Percentiles rank a stretch among this genome's conserved stretches.
phyloP scores from a whole-genome alignment of 2,797 vertebrate genomes.

The Macroramphosus scolopax region DNA sequence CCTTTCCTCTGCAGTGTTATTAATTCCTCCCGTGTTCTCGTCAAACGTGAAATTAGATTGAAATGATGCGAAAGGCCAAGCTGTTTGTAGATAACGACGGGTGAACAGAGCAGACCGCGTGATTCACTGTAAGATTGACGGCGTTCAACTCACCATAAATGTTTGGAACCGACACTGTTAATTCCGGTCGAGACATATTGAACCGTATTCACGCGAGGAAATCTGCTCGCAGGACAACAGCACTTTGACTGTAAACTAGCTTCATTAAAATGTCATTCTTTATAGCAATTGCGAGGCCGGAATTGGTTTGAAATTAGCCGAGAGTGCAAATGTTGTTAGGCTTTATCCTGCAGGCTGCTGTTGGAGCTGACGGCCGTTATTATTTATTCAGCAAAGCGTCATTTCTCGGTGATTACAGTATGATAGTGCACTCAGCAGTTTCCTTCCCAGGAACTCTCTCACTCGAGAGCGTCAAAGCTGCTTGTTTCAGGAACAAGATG shows the following conservation, averaged over 20 bases:
- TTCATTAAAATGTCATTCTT: constrained; percentile 42
- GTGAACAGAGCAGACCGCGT: constrained; percentile 27
- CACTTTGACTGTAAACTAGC: constrained; percentile 26
- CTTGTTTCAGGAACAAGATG: constrained; percentile 28
- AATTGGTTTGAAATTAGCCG: constrained; percentile 31
- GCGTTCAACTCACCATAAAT: constrained; percentile 16
- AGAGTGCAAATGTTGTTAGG: constrained; percentile 30
- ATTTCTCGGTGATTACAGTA: constrained; percentile 36
- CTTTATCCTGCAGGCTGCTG: constrained; percentile 28
- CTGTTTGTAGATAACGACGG: constrained; percentile 29
- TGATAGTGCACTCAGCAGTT: constrained; percentile 20
- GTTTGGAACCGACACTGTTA: constrained; percentile 9
- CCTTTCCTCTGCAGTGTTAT: constrained; percentile 32
- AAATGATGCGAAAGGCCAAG: constrained; percentile 30
- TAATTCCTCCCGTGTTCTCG: constrained; percentile 33
- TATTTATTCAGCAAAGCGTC: constrained; percentile 33
- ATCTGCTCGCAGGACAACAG: constrained; percentile 19
- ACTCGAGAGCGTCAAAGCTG: too few species aligned
- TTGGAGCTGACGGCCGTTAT: constrained; percentile 43
- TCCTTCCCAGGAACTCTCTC: too few species aligned
- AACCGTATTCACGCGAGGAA: constrained; percentile 18
- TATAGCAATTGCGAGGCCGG: constrained; percentile 11
- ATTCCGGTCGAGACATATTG: constrained; percentile 24
- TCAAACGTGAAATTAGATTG: constrained; percentile 34
- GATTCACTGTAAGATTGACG: neutral